phyloP scores from a whole-genome alignment of 1,140 invertebrate genomes.

The Drosophila melanica region DNA sequence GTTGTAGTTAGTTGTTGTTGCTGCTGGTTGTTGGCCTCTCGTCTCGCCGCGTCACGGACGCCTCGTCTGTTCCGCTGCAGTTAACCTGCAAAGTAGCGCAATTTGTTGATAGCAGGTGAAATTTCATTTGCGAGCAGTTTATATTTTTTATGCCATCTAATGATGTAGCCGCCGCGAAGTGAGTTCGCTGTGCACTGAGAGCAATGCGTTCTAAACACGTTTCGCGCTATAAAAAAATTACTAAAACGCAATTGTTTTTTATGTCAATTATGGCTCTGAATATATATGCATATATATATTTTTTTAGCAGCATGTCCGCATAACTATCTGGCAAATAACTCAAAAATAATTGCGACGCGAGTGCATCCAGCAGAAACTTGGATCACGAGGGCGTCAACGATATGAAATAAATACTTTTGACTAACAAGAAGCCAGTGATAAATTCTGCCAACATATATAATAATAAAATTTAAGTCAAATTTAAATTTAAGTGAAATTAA shows the following conservation, averaged over 20 bases:
- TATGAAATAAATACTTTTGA: not conserved
- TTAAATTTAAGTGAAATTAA: too few species aligned
- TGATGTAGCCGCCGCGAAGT: conserved; percentile 51
- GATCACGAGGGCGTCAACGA: not conserved
- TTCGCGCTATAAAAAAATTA: conserved; percentile 31
- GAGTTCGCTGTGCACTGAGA: conserved; percentile 17
- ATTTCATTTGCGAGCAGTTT: conserved; percentile 75
- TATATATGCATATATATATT: not conserved
- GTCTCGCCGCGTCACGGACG: conserved; percentile 40
- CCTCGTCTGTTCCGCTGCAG: conserved; percentile 75
- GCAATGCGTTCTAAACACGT: conserved; percentile 70
- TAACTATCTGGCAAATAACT: conserved; percentile 27
- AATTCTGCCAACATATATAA: too few species aligned
- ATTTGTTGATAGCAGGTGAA: conserved; percentile 81
- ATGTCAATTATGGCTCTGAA: conserved; percentile 47
- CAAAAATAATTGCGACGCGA: conserved; percentile 19
- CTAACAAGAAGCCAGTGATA: not conserved
- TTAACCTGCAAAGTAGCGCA: conserved; percentile 82
- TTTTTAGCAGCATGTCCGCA: conserved; percentile 8
- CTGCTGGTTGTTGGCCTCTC: conserved; percentile 10
- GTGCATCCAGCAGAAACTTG: not conserved
- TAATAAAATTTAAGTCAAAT: too few species aligned
- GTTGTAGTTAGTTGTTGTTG: conserved; percentile 30
- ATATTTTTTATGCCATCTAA: conserved; percentile 67
- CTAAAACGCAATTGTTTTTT: conserved; percentile 69